Base-by-base conservation (phyloP, 2,113 vertebrate species). In the Neodontobutis hainanensis region DNA sequence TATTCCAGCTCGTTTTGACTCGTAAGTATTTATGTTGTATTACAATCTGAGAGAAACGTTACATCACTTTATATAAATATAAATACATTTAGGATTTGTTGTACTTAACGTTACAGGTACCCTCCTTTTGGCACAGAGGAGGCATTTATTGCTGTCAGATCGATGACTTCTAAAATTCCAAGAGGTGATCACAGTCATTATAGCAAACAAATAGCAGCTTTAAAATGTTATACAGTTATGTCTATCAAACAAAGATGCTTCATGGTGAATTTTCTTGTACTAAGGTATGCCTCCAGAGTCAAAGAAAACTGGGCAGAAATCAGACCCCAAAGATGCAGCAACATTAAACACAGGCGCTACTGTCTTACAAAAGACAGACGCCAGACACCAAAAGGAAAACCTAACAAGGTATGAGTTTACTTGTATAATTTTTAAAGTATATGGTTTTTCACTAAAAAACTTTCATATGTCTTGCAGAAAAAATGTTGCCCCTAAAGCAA, bases 81-180 rank as follows among this genome's bases (percentile, higher is more conserved):
- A 15, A 46, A 36, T 0, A 16, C 5, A 11, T 48, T 16, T 5
- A 15, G 4, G 15, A 16, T 3, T 51, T 14, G 9, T 59, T 55
- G 40, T 27, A 6, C 56, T 27, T 35, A n/a, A n/a, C n/a, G n/a
- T n/a, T n/a, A 19, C 62, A 86, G 80, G 60, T 46, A 5, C 0
- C 1, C 44, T 44, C 49, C 43, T 40, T 11, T 36, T 52, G 36
- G 1, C 8, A 14, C 60, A 35, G 44, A 4, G 44, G 12, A 14
- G 12, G 2, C n/a, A 11, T 49, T n/a, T 0, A 36, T n/a, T 66
- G 44, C 38, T 49, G 9, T 7, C 34, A 5, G 49, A 35, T n/a
- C n/a, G 34, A 87, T 85, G 85, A 51, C 78, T 48, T 85, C 83
- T 47, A 88, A 85, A 78, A 87, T 90, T 4, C 84, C 85, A 27